These are phyloP conservation scores for Nephrotoma appendiculata DNA, from an alignment of 2,888 invertebrate genomes.

Conservation along the genomic window DNA sequence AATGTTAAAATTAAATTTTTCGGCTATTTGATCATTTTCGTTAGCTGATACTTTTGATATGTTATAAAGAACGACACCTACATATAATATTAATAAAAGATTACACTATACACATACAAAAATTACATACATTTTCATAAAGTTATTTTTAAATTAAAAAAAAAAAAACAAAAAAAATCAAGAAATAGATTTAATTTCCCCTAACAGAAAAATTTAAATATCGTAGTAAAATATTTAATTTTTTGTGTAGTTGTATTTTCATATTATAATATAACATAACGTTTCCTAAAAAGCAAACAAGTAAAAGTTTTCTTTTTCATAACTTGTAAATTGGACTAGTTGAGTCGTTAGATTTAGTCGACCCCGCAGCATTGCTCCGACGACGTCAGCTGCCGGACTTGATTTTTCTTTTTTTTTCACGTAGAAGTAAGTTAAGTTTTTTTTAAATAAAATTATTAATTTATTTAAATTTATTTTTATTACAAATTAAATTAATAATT, in stretches of 20 bases:
- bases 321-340: slow-evolving; percentile 8
- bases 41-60: background rate
- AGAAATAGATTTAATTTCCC: background rate
- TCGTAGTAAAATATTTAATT: background rate
- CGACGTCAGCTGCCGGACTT: slow-evolving; percentile 36
- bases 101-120: background rate
- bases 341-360: slow-evolving; percentile 28
- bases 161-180: background rate
- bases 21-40: background rate
- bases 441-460: slow-evolving; percentile 9
- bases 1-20: background rate
- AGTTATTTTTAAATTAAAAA: background rate
- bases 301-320: slow-evolving; percentile 4
- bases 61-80: background rate
- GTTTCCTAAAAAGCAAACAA: slow-evolving; percentile 14
- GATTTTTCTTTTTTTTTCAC: slow-evolving; percentile 31
- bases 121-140: background rate
- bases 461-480: background rate
- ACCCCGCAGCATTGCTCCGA: slow-evolving; percentile 36
- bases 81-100: background rate
- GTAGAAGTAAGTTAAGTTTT: slow-evolving; percentile 28
- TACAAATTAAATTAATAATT: background rate
- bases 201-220: background rate
- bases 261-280: slow-evolving; percentile 6
- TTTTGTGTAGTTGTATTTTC: background rate